Percentiles rank a stretch among this genome's conserved stretches.
phyloP scores from a whole-genome alignment of 2,797 vertebrate genomes.

The Fistularia tabacaria region DNA sequence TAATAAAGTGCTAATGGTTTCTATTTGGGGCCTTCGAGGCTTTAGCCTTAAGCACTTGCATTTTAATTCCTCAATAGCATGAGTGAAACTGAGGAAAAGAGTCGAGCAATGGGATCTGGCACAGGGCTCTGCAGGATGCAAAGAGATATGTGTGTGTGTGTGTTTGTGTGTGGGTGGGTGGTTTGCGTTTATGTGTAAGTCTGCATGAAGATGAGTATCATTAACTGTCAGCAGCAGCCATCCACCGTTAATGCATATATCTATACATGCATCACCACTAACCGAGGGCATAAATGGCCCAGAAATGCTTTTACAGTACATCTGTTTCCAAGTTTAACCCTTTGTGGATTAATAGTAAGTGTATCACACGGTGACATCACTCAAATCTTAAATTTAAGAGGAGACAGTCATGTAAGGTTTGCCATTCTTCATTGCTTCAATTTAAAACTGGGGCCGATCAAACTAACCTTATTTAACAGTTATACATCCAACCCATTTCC shows the following conservation, averaged over 20 bases:
- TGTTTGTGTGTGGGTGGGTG: neutral
- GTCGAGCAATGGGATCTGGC: slow-evolving; percentile 22
- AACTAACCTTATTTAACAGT: slow-evolving; percentile 65
- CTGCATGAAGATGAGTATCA: slow-evolving; percentile 31
- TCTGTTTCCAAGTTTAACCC: slow-evolving; percentile 1
- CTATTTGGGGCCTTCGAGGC: slow-evolving; percentile 42
- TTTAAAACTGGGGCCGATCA: slow-evolving; percentile 52
- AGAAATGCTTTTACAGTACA: slow-evolving; percentile 11
- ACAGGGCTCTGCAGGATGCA: slow-evolving; percentile 28
- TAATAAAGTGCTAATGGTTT: slow-evolving; percentile 65
- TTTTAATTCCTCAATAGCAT: slow-evolving; percentile 50
- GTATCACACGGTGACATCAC: slow-evolving; percentile 10
- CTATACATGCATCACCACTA: slow-evolving; percentile 15
- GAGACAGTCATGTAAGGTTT: slow-evolving; percentile 18
- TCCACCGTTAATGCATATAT: slow-evolving; percentile 10
- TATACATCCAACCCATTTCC: slow-evolving; percentile 55
- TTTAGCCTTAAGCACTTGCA: slow-evolving; percentile 46
- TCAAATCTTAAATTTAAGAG: slow-evolving; percentile 21
- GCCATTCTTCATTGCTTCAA: slow-evolving; percentile 31
- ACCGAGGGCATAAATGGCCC: slow-evolving; percentile 13
- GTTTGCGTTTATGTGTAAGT: slow-evolving; percentile 13
- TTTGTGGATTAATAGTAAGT: too few species aligned
- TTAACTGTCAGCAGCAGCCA: slow-evolving; percentile 38
- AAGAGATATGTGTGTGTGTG: slow-evolving; percentile 24
- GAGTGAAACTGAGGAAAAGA: slow-evolving; percentile 23